Conservation (phyloP, 2,888 invertebrate species). For the Xylota sylvarum region DNA sequence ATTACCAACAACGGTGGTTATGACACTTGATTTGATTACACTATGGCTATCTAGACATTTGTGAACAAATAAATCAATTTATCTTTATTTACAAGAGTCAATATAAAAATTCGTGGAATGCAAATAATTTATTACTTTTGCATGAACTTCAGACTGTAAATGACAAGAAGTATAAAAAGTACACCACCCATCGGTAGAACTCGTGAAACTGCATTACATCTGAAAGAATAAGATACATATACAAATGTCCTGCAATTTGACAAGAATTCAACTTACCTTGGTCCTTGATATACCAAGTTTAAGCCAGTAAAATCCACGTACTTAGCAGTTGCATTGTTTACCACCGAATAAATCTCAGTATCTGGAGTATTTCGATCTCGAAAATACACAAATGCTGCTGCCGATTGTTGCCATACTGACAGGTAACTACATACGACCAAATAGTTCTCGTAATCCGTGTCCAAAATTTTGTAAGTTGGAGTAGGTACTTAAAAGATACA, state of each 20-base stretch:
- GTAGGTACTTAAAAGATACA: slow-evolving; percentile 33
- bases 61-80: slow-evolving; percentile 7
- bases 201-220: slow-evolving; percentile 10
- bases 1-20: background rate
- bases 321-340: slow-evolving; percentile 16
- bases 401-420: slow-evolving; percentile 23
- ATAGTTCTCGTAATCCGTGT: slow-evolving; percentile 49
- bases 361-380: slow-evolving; percentile 24
- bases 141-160: background rate
- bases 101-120: too few relatives aligned
- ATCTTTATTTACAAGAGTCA: too few relatives aligned
- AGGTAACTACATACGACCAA: slow-evolving; percentile 46
- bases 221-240: background rate
- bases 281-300: slow-evolving; percentile 53
- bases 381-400: slow-evolving; percentile 56
- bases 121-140: background rate
- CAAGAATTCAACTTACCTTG: background rate
- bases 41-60: background rate
- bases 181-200: background rate
- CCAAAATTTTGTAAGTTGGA: slow-evolving; percentile 44
- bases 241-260: too few relatives aligned
- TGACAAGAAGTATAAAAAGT: background rate
- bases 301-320: slow-evolving; percentile 31
- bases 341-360: background rate
- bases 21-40: background rate